phyloP scores from a whole-genome alignment of 2,113 vertebrate genomes.

The Rhinogobius similis region DNA sequence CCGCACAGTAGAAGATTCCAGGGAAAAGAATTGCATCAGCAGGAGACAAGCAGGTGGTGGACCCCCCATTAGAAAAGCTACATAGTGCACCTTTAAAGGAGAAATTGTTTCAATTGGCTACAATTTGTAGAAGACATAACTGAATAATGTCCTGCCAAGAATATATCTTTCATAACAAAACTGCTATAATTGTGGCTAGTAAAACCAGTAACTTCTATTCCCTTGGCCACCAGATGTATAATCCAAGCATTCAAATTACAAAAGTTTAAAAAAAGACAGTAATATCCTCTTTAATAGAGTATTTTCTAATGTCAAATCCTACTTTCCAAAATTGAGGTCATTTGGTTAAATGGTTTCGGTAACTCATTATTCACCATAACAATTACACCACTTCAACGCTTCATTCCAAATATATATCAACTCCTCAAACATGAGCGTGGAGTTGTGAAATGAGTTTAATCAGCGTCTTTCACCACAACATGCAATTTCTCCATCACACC shows the following conservation, averaged over 20 bases:
- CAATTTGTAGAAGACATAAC: too few relatives aligned
- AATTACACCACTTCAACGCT: neutral
- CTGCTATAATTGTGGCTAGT: too few relatives aligned
- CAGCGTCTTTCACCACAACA: neutral
- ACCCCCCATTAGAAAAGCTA: too few relatives aligned
- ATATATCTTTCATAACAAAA: too few relatives aligned
- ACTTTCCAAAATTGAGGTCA: neutral
- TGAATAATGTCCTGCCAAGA: too few relatives aligned
- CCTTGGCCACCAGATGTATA: neutral
- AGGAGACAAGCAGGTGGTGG: too few relatives aligned
- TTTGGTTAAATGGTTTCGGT: neutral
- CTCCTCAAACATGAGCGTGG: neutral
- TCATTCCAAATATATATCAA: neutral
- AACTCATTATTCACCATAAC: neutral
- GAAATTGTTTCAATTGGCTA: too few relatives aligned
- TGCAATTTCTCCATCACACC: conserved; percentile 2
- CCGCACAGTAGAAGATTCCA: too few relatives aligned
- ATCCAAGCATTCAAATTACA: neutral
- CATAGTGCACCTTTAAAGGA: too few relatives aligned
- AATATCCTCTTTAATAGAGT: neutral
- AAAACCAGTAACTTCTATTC: too few relatives aligned
- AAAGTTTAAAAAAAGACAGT: neutral
- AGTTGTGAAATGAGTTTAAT: neutral
- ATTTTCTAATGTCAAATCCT: neutral
- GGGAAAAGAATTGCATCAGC: too few relatives aligned